Evolutionary conservation across 2,113 vertebrate species (phyloP).

Genomic region (Dasypus novemcinctus): DNA sequence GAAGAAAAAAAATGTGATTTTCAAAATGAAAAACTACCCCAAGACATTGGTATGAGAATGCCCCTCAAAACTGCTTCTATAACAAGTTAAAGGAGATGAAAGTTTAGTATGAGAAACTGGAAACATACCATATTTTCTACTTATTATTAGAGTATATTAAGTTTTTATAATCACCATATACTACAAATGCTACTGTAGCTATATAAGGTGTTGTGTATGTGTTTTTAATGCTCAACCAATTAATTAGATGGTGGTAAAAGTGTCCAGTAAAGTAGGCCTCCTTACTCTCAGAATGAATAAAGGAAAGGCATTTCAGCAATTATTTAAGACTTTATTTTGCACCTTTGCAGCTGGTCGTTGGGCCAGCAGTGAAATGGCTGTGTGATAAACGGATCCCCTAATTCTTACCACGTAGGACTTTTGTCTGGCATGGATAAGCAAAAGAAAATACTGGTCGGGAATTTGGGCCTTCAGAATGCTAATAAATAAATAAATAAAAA

Average conservation of each 20-base stretch:
- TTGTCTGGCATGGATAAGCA: background rate
- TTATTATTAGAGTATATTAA: slow-evolving; percentile 64
- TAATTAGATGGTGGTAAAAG: slow-evolving; percentile 46
- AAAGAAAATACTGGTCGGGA: background rate
- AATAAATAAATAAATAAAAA: background rate
- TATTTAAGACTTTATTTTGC: background rate
- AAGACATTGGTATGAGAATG: background rate
- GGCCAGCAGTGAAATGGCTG: background rate
- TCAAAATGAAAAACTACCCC: background rate
- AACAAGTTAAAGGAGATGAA: background rate
- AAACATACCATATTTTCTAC: slow-evolving; percentile 33
- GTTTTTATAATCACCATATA: slow-evolving; percentile 61
- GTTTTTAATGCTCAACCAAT: slow-evolving; percentile 51
- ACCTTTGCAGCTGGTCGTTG: background rate
- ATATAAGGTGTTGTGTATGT: background rate
- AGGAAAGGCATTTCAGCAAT: slow-evolving; percentile 22
- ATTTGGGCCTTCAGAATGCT: slow-evolving; percentile 12
- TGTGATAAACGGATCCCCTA: background rate
- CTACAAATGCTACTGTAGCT: slow-evolving; percentile 50
- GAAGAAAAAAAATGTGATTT: background rate
- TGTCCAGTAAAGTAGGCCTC: background rate
- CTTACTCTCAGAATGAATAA: background rate
- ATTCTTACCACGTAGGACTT: background rate
- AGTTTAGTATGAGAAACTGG: slow-evolving; percentile 23
- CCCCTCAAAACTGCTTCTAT: background rate